Evolutionary conservation across 2,797 vertebrate genomes (phyloP), one percentile per base, ranked within the genome.

Genomic region (Tympanoctomys barrerae): DNA sequence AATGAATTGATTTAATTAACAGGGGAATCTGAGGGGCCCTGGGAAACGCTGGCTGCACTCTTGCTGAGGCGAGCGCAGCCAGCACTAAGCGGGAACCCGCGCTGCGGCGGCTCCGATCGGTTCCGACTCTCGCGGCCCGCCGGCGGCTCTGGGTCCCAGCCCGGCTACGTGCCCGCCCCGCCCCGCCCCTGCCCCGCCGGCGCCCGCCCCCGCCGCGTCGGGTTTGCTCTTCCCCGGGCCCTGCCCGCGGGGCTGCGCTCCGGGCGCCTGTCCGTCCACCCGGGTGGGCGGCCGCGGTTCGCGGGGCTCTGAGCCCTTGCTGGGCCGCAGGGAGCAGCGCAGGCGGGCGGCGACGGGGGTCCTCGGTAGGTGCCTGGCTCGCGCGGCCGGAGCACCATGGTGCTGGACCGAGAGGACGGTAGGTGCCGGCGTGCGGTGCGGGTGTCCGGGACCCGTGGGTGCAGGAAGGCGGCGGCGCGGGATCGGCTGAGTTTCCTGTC

Each of bases 1-100:
- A 99, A 99, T 99, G 99, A 99, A 99, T 99, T 99, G 99, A 99
- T 99, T 99, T 99, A 99, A 99, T 99, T 99, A 99, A 99, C 99
- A 99, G 99, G 99, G 99, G 99, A 99, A 99, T 99, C 99, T 99
- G 99, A 99, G 99, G 99, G 99, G 99, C 99, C 99, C 99, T 99
- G 99, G 99, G 99, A 99, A 99, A 99, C 98, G 99, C 99, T 99
- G 99, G 99, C 99, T 99, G 99, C 99, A 99, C 99, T 99, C 99
- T 98, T 39, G 99, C 98, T 98, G 98, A 98, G 80, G 98, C 70
- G 99, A 98, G 98, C 98, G 98, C 98, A 96, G 93, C 98, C 94
- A 5, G 87, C 94, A 96, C 46, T 26, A 62, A 89, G 93, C 54
- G 62, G 78, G 90, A 68, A 89, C 71, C 13, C 49, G 59, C 49